Evolutionary conservation across 2,888 invertebrate genomes (phyloP).

Genomic region (Palloptera scutellata): DNA sequence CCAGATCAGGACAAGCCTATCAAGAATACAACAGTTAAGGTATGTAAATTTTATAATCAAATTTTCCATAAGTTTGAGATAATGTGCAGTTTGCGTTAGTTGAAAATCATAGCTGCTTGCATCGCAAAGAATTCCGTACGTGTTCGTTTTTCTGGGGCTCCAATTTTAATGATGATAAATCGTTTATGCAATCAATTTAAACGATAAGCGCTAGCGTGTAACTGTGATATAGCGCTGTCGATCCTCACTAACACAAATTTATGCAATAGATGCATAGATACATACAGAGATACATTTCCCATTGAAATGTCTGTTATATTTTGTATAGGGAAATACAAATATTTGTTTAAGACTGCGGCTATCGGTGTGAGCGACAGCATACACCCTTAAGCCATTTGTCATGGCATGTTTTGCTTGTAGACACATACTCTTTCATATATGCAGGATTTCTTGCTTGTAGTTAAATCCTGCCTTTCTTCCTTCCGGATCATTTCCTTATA

Average conservation of each 20-base stretch:
- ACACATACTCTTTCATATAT: no score
- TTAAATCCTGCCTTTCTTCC: slow-evolving; percentile 7
- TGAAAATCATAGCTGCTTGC: neutral
- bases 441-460: slow-evolving; percentile 1
- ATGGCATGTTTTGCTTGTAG: neutral
- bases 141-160: slow-evolving; percentile 5
- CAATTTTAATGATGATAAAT: slow-evolving; percentile 31
- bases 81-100: neutral
- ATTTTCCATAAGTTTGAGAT: neutral
- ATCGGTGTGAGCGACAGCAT: neutral
- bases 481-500: slow-evolving; percentile 20
- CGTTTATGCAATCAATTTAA: slow-evolving; percentile 4
- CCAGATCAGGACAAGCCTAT: slow-evolving; percentile 94
- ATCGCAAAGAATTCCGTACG: neutral
- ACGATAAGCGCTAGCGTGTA: no score
- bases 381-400: slow-evolving; percentile 26
- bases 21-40: slow-evolving; percentile 96
- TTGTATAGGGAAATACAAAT: neutral
- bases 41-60: slow-evolving; percentile 66
- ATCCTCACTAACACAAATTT: no score
- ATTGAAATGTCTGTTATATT: no score
- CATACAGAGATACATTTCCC: no score
- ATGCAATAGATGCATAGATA: no score
- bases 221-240: no score
- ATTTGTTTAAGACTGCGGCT: neutral